These are phyloP conservation scores for Hylaeus volcanicus DNA, from an alignment of 1,140 invertebrate species.

Conservation along the genomic window DNA sequence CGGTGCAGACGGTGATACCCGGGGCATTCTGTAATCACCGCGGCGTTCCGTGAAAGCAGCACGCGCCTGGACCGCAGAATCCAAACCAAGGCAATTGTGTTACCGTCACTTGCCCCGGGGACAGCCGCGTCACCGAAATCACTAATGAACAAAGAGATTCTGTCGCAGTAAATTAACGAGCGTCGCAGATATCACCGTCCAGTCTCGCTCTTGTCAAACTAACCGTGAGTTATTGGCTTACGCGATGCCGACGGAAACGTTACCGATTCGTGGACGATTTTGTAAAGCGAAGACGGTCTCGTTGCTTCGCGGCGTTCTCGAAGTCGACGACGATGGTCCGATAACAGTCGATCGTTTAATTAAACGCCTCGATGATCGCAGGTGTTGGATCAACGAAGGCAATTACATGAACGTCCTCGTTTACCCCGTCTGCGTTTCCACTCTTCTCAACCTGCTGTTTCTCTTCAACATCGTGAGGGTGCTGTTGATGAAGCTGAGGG, in stretches of 20 bases:
- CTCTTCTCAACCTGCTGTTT: conserved; percentile 93
- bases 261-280: too few species aligned
- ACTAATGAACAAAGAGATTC: conserved; percentile 24
- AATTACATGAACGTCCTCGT: conserved; percentile 87
- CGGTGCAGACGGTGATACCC: not conserved
- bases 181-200: too few species aligned
- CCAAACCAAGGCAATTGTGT: conserved; percentile 12
- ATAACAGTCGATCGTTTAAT: too few species aligned
- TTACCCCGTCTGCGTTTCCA: conserved; percentile 89
- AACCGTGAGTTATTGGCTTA: too few species aligned
- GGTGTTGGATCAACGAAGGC: conserved; percentile 92
- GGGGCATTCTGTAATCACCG: not conserved
- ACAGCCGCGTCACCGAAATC: not conserved
- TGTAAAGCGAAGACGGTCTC: too few species aligned
- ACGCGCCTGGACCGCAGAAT: not conserved
- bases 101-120: not conserved
- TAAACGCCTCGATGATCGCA: conserved; percentile 67
- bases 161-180: not conserved
- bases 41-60: not conserved
- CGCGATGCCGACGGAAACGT: too few species aligned
- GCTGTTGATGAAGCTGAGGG: conserved; percentile 92
- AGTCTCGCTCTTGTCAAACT: too few species aligned
- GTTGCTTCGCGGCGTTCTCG: too few species aligned
- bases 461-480: conserved; percentile 96
- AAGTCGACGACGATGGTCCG: too few species aligned